phyloP scores from a whole-genome alignment of 2,797 vertebrate species.

The Halcyon chelicuti region DNA sequence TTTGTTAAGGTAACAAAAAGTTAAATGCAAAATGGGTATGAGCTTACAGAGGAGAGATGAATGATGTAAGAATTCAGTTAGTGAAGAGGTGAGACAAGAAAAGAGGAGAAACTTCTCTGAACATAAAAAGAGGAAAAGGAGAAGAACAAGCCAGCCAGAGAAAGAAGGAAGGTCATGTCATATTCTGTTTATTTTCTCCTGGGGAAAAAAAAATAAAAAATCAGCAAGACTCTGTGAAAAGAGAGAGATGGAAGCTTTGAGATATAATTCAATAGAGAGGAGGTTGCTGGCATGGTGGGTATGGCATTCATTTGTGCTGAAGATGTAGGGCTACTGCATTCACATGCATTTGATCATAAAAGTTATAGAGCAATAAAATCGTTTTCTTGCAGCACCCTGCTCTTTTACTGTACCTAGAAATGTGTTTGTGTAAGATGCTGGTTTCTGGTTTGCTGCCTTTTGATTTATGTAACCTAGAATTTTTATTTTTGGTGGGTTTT shows the following conservation, averaged over 20 bases:
- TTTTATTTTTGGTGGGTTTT: too few species aligned
- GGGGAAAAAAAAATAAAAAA: not conserved
- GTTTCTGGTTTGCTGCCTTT: not conserved
- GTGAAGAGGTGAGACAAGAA: not conserved
- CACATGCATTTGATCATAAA: slow-evolving; percentile 32
- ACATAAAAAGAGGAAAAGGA: not conserved
- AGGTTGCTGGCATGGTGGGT: slow-evolving; percentile 1
- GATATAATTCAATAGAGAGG: slow-evolving; percentile 33
- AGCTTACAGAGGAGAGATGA: not conserved
- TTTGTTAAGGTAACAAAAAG: not conserved
- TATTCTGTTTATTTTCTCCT: slow-evolving; percentile 47
- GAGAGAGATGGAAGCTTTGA: slow-evolving; percentile 37
- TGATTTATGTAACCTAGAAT: not conserved
- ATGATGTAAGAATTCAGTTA: not conserved
- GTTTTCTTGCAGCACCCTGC: not conserved
- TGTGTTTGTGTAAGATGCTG: not conserved
- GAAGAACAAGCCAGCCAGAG: not conserved
- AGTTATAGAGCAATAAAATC: not conserved
- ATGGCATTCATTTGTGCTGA: slow-evolving; percentile 11
- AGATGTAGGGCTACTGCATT: slow-evolving; percentile 2
- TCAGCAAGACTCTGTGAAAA: not conserved
- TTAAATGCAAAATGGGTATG: not conserved
- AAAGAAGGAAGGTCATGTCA: not conserved
- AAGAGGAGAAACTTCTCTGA: slow-evolving; percentile 5
- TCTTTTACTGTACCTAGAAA: not conserved